Conservation (phyloP, 2,113 vertebrate species). For the Melanocharis versteri region DNA sequence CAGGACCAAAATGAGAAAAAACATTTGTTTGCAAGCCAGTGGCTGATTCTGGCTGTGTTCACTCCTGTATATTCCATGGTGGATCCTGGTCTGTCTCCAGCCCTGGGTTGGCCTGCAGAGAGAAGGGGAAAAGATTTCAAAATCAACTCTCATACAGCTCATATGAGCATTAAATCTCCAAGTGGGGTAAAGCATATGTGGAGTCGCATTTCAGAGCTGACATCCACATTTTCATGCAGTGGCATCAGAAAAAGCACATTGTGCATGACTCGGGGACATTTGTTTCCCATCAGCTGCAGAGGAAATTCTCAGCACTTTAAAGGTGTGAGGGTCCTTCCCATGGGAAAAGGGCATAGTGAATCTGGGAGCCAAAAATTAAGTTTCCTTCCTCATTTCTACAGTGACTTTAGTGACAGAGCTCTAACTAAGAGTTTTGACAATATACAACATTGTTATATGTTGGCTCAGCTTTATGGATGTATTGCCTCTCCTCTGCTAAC, state of each 20-base stretch:
- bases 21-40: not conserved
- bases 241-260: not conserved
- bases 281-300: slow-evolving; percentile 9
- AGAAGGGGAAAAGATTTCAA: not conserved
- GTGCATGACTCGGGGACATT: not conserved
- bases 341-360: not conserved
- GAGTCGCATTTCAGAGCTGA: not conserved
- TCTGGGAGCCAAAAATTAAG: not conserved
- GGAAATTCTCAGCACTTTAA: not conserved
- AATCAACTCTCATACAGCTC: not conserved
- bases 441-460: not conserved
- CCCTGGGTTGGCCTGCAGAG: not conserved
- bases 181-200: not conserved
- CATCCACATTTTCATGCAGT: not conserved
- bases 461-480: not conserved
- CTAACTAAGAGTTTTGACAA: not conserved
- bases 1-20: not conserved
- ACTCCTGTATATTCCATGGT: not conserved
- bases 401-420: not conserved
- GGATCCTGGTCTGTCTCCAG: not conserved
- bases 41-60: not conserved
- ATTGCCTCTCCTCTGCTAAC: not conserved
- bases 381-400: not conserved
- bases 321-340: not conserved
- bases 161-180: not conserved